Percentiles rank a stretch among this genome's conserved stretches.
Evolutionary conservation across 2,113 vertebrate species (phyloP).

Genomic region (human): GRCh38 chrX:68965501-68966000

Average conservation of each 20-base stretch:
- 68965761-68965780: background rate
- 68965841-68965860: background rate
- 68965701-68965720: background rate
- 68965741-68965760: background rate
- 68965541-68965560: background rate
- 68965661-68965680: background rate
- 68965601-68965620: background rate
- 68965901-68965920: background rate
- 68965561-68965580: background rate
- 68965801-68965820: background rate
- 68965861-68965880: background rate
- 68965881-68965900: background rate
- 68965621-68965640: background rate
- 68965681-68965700: background rate
- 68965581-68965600: background rate
- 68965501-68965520: background rate
- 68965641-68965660: background rate
- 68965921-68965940: background rate
- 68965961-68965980: background rate
- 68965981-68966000: background rate
- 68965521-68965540: background rate
- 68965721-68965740: background rate
- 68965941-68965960: background rate
- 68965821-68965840: background rate
- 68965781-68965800: background rate